Evolutionary conservation across 2,113 vertebrate genomes (phyloP).

Genomic region (Phrynocephalus versicolor): DNA sequence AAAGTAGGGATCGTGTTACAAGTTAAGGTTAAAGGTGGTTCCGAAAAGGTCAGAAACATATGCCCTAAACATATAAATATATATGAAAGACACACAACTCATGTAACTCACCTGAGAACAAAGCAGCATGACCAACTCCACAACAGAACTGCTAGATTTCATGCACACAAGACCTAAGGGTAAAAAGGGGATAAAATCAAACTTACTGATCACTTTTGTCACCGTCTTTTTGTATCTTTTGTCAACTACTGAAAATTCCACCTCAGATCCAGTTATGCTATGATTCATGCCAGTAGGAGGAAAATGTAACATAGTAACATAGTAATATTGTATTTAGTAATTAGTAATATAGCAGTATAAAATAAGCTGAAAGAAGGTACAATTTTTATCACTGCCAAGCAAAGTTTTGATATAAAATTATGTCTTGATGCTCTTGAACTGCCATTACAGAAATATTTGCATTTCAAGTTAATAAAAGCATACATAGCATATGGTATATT

Average conservation of each 20-base stretch:
- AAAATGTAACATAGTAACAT: too few relatives aligned
- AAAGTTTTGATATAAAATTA: slow-evolving; percentile 34
- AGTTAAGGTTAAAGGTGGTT: background rate
- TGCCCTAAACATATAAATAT: background rate
- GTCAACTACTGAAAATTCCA: background rate
- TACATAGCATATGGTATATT: slow-evolving; percentile 88
- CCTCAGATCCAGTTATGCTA: background rate
- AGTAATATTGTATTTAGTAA: too few relatives aligned
- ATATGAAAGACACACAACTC: background rate
- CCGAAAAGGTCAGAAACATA: background rate
- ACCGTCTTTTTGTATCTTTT: background rate
- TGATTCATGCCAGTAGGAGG: background rate
- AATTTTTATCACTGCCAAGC: background rate
- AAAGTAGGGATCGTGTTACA: background rate
- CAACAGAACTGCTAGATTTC: slow-evolving; percentile 98
- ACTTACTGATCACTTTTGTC: background rate
- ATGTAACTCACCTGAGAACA: slow-evolving; percentile 89
- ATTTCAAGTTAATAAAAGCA: slow-evolving; percentile 81
- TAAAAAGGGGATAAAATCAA: slow-evolving; percentile 41
- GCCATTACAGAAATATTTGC: slow-evolving; percentile 82
- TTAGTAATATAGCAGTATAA: slow-evolving; percentile 20
- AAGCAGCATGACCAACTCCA: slow-evolving; percentile 98
- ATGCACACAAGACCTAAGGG: slow-evolving; percentile 93
- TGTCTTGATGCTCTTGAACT: slow-evolving; percentile 73
- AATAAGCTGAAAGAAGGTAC: background rate